phyloP scores from a whole-genome alignment of 2,888 invertebrate species.

The Mactromeris polynyma region DNA sequence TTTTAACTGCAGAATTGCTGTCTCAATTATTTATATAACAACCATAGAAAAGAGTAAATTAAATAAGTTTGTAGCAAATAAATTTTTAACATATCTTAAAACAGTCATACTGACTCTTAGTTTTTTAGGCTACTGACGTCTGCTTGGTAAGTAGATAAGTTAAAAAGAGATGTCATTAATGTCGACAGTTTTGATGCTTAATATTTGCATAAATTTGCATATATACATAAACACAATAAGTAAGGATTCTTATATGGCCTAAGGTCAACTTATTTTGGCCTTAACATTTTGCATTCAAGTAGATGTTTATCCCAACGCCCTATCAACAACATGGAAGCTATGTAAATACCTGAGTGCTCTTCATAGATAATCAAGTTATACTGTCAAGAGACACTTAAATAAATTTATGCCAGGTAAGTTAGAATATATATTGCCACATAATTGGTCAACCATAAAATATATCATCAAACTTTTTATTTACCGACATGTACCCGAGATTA shows the following conservation, averaged over 20 bases:
- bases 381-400: not conserved
- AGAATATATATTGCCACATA: too few species aligned
- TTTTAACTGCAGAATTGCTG: too few species aligned
- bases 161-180: not conserved
- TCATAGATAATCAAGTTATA: not conserved
- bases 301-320: not conserved
- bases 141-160: not conserved
- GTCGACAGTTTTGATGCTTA: not conserved
- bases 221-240: slow-evolving; percentile 10
- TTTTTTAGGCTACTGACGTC: not conserved
- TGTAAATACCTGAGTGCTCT: not conserved
- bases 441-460: too few species aligned
- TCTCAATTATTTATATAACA: too few species aligned
- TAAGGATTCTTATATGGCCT: not conserved
- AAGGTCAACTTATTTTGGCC: not conserved
- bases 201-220: slow-evolving; percentile 3
- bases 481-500: too few species aligned
- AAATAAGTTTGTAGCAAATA: too few species aligned
- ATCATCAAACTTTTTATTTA: too few species aligned
- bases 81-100: too few species aligned
- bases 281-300: not conserved
- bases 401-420: not conserved
- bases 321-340: not conserved
- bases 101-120: too few species aligned
- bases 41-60: too few species aligned